Evolutionary conservation across 2,113 vertebrate species (phyloP).

Genomic region (Oceanites oceanicus): DNA sequence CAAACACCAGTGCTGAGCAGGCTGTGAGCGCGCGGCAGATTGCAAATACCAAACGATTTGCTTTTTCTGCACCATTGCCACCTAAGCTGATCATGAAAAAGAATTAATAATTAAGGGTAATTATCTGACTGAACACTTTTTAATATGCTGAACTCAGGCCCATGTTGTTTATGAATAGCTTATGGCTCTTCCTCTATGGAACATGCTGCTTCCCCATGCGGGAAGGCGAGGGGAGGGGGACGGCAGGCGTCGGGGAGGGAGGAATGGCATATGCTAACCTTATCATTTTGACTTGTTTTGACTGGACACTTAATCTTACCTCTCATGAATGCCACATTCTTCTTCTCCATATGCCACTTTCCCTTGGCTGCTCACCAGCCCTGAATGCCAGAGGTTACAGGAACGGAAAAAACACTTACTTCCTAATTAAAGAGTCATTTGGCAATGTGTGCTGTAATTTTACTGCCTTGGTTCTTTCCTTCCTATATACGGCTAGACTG

Average conservation of each 20-base stretch:
- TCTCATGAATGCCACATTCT: neutral
- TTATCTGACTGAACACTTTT: slow-evolving; percentile 34
- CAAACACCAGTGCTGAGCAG: neutral
- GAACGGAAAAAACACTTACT: neutral
- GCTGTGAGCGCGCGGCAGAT: neutral
- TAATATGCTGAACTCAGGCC: slow-evolving; percentile 19
- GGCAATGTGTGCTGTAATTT: neutral
- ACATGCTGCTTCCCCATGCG: neutral
- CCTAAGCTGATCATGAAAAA: slow-evolving; percentile 13
- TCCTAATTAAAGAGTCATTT: slow-evolving; percentile 14
- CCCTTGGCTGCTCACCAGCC: neutral
- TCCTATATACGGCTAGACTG: neutral
- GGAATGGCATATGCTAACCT: neutral
- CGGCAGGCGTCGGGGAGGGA: neutral
- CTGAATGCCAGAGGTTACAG: slow-evolving; percentile 14
- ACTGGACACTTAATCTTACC: neutral
- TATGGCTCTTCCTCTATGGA: neutral
- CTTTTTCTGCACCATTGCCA: slow-evolving; percentile 33
- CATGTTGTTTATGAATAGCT: neutral
- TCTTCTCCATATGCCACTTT: neutral
- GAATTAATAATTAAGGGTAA: slow-evolving; percentile 53
- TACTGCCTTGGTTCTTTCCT: neutral
- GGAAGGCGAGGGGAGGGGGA: neutral
- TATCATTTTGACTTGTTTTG: slow-evolving; percentile 13
- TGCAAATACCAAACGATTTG: neutral